A percentile compares a stretch with the other conserved stretches of the same genome.
Evolutionary conservation across 2,888 invertebrate species (phyloP).

Genomic region (Euplexia lucipara): DNA sequence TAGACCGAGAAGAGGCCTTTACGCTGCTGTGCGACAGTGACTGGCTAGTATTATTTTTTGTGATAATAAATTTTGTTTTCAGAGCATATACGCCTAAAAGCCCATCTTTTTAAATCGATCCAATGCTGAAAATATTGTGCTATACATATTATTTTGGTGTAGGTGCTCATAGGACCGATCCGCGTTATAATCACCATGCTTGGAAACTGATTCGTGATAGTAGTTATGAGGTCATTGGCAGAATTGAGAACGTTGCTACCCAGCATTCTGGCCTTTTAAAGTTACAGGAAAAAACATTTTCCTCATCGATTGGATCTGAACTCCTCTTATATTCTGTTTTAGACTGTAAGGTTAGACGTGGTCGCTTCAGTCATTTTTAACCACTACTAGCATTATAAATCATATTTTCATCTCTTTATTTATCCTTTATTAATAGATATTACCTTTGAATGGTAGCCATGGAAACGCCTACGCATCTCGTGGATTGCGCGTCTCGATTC

Average conservation of each 20-base stretch:
- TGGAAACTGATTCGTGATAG: slow-evolving; percentile 6
- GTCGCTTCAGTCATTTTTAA: slow-evolving; percentile 1
- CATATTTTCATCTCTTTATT: slow-evolving; percentile 49
- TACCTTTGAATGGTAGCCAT: slow-evolving; percentile 70
- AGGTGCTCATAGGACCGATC: no score
- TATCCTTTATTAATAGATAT: slow-evolving; percentile 71
- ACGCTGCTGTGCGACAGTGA: no score
- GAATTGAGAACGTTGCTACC: slow-evolving; percentile 15
- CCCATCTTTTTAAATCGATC: background rate
- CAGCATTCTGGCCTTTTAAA: slow-evolving; percentile 28
- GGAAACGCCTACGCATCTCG: slow-evolving; percentile 78
- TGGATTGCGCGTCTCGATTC: slow-evolving; percentile 63
- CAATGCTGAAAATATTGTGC: background rate
- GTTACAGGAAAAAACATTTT: slow-evolving; percentile 26
- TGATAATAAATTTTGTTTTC: slow-evolving; percentile 13
- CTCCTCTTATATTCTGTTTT: slow-evolving; percentile 15
- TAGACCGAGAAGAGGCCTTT: no score
- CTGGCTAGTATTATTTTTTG: no score
- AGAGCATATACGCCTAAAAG: background rate
- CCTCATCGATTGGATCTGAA: background rate
- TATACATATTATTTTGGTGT: background rate
- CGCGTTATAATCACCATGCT: background rate
- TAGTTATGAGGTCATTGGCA: background rate
- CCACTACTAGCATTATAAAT: slow-evolving; percentile 19
- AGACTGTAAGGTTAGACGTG: background rate